A percentile compares a stretch with the other conserved stretches of the same genome.
Conservation (phyloP, 2,888 invertebrate genomes). For the Ochropleura plecta region DNA sequence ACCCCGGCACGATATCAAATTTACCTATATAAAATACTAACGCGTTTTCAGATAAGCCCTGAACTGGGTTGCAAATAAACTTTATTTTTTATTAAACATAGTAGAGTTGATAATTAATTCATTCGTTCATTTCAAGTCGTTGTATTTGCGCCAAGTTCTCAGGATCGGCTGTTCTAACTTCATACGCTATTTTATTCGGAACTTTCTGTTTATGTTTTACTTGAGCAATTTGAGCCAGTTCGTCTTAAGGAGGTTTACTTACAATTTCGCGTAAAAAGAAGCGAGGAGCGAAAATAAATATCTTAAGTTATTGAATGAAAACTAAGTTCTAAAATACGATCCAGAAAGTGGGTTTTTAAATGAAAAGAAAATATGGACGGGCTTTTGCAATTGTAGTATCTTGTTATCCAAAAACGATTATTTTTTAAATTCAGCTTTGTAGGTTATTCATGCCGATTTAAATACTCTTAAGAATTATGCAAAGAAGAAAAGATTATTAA, state of each 20-base stretch:
- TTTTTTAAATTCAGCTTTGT: not conserved
- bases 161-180: conserved; percentile 69
- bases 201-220: conserved; percentile 82
- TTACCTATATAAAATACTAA: conserved; percentile 44
- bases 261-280: conserved; percentile 76
- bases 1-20: conserved; percentile 49
- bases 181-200: conserved; percentile 78
- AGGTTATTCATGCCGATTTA: not conserved
- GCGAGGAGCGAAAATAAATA: conserved; percentile 67
- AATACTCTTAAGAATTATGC: not conserved
- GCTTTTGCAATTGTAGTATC: conserved; percentile 28
- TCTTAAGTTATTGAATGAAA: conserved; percentile 63
- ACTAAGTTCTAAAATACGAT: conserved; percentile 54
- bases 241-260: conserved; percentile 80
- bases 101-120: conserved; percentile 29
- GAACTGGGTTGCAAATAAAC: conserved; percentile 19
- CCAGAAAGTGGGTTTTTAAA: conserved; percentile 33
- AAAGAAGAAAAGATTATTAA: not conserved
- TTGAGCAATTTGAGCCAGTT: conserved; percentile 75
- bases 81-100: conserved; percentile 35
- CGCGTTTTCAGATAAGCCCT: conserved; percentile 14
- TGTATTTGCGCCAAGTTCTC: conserved; percentile 49
- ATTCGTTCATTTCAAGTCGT: conserved; percentile 45
- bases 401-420: not conserved
- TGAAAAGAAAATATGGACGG: conserved; percentile 33